Percentiles rank a stretch among this genome's conserved stretches.
Evolutionary conservation across 2,888 invertebrate species (phyloP).

Genomic region (Drosophila neonasuta): DNA sequence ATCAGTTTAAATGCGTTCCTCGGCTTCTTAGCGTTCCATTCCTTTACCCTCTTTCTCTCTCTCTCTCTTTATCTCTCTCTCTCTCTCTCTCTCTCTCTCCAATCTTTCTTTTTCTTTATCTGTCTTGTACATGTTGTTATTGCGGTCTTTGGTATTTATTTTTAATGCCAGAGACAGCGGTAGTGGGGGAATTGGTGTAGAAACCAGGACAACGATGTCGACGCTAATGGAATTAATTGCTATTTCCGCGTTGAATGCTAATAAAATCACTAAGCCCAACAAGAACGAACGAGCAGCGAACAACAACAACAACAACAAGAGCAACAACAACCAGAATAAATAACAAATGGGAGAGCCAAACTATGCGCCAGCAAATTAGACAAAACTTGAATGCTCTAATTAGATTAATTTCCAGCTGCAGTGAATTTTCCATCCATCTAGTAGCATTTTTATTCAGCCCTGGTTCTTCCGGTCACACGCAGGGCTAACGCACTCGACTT

Average conservation of each 20-base stretch:
- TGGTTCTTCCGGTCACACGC: not conserved
- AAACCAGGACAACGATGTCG: slow-evolving; percentile 32
- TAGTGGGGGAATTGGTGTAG: not conserved
- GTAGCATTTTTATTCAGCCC: not conserved
- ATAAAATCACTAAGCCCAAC: slow-evolving; percentile 59
- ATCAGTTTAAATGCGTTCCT: slow-evolving; percentile 38
- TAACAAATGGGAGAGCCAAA: slow-evolving; percentile 27
- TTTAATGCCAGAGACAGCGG: slow-evolving; percentile 17
- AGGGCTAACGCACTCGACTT: slow-evolving; percentile 5
- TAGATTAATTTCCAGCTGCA: slow-evolving; percentile 42
- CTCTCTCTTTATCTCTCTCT: not conserved
- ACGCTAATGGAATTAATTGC: slow-evolving; percentile 71
- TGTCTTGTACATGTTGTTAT: slow-evolving; percentile 8
- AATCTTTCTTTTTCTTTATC: not conserved
- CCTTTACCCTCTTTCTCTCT: not conserved
- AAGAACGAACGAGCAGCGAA: slow-evolving; percentile 15
- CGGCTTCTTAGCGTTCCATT: not conserved
- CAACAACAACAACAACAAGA: slow-evolving; percentile 13
- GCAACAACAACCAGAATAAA: slow-evolving; percentile 17
- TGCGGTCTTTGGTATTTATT: slow-evolving; percentile 27
- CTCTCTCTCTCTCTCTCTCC: not conserved
- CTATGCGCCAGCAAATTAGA: slow-evolving; percentile 57
- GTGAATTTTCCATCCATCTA: not conserved
- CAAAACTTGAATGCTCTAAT: slow-evolving; percentile 62
- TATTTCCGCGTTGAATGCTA: slow-evolving; percentile 58